These are phyloP conservation scores for Leucoraja ocellata DNA, from an alignment of 2,797 vertebrate species.

Conservation along the genomic window DNA sequence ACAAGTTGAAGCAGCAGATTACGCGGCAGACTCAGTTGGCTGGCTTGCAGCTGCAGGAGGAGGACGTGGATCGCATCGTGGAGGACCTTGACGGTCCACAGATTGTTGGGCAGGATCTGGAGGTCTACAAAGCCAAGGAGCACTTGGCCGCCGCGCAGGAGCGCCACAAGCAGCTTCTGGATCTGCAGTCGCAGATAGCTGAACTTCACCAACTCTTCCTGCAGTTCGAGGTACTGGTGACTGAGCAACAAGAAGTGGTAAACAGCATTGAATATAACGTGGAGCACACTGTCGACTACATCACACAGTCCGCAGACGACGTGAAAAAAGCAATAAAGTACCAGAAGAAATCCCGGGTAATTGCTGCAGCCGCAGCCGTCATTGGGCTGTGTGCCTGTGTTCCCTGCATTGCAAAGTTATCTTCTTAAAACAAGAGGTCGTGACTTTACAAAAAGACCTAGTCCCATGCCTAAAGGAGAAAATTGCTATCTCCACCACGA, in stretches of 20 bases:
- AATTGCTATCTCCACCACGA: not conserved
- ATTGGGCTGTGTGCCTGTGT: conserved; percentile 51
- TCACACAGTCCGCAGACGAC: conserved; percentile 44
- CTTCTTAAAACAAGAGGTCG: not conserved
- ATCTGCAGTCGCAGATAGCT: conserved; percentile 51
- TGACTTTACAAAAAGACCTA: not conserved
- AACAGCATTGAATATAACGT: conserved; percentile 55
- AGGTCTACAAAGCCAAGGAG: conserved; percentile 46
- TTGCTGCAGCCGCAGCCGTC: conserved; percentile 25
- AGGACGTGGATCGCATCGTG: conserved; percentile 48
- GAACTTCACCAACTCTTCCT: conserved; percentile 53
- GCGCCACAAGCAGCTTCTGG: conserved; percentile 51
- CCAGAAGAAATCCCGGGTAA: conserved; percentile 48
- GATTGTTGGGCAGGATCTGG: conserved; percentile 53
- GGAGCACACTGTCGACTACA: conserved; percentile 49
- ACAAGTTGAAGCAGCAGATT: conserved; percentile 52
- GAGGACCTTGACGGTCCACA: conserved; percentile 43
- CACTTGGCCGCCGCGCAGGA: conserved; percentile 48
- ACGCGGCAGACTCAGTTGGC: conserved; percentile 51
- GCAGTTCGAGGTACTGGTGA: conserved; percentile 50
- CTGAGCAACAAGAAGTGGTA: conserved; percentile 48
- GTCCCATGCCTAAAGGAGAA: not conserved
- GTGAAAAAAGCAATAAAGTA: conserved; percentile 54
- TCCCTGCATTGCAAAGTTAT: not conserved
- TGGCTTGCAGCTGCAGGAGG: conserved; percentile 46